Percentiles rank a stretch among this genome's conserved stretches.
These are phyloP conservation scores for Zosterops japonicus DNA, from an alignment of 2,113 vertebrate species.

Conservation along the genomic window DNA sequence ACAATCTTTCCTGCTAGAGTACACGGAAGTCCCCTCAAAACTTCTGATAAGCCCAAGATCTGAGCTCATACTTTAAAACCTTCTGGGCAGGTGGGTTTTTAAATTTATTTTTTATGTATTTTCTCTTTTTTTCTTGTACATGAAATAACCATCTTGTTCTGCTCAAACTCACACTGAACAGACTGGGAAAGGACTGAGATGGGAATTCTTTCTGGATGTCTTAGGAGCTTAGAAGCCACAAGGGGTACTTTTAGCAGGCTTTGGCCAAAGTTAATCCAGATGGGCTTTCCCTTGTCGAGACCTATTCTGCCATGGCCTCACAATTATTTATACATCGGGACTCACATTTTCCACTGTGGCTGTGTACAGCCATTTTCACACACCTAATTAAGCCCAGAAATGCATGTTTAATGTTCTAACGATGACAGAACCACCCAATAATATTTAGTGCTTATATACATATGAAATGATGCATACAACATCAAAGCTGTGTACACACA, in stretches of 20 bases:
- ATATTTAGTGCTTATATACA: constrained; percentile 10
- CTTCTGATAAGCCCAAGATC: not conserved
- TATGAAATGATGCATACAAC: constrained; percentile 42
- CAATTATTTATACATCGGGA: not conserved
- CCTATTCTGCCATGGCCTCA: not conserved
- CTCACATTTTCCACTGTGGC: constrained; percentile 4
- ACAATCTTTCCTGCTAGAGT: not conserved
- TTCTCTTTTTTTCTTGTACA: not conserved
- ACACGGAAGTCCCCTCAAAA: not conserved
- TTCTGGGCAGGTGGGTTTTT: not conserved
- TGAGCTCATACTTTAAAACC: not conserved
- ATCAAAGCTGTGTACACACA: constrained; percentile 40
- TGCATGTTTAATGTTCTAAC: not conserved
- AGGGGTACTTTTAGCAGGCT: not conserved
- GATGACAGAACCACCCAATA: not conserved
- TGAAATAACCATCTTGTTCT: not conserved
- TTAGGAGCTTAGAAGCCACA: not conserved
- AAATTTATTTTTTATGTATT: not conserved
- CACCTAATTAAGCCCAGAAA: constrained; percentile 48
- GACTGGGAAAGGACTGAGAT: not conserved
- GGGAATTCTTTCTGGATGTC: not conserved
- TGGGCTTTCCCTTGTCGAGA: not conserved
- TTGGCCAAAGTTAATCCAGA: not conserved
- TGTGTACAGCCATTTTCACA: not conserved
- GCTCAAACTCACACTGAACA: not conserved